Percentiles rank a stretch among this genome's conserved stretches.
Conservation (phyloP, 2,113 vertebrate genomes). For the Gracilinanus agilis region DNA sequence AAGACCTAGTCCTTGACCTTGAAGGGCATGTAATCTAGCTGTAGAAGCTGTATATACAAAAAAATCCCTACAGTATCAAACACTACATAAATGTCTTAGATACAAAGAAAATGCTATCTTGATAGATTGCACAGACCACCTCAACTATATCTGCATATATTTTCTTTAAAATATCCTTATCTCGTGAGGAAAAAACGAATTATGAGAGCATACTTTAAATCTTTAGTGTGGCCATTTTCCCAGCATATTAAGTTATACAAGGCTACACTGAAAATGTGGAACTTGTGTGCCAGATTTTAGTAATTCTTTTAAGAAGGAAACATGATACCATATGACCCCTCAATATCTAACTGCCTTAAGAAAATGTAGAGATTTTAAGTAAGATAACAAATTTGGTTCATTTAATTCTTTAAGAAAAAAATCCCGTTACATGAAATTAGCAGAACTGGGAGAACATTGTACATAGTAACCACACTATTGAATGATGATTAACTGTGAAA, state of each 20-base stretch:
- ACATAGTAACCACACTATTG: no score
- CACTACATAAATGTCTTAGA: neutral
- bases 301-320: neutral
- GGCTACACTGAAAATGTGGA: neutral
- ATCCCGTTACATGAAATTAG: no score
- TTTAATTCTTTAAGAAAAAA: neutral
- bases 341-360: constrained; percentile 19
- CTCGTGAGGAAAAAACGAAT: neutral
- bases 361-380: constrained; percentile 22
- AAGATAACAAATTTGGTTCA: constrained; percentile 45
- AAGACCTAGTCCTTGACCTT: neutral
- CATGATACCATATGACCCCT: neutral
- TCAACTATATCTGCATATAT: neutral
- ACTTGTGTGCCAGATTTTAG: neutral
- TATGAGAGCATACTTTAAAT: neutral
- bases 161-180: neutral
- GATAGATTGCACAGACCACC: neutral
- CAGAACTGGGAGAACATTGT: no score
- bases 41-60: neutral
- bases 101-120: neutral
- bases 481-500: no score
- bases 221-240: neutral
- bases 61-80: neutral
- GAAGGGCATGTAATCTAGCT: neutral
- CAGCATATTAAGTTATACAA: neutral